phyloP scores from a whole-genome alignment of 2,888 invertebrate genomes.

The Penaeus monodon region DNA sequence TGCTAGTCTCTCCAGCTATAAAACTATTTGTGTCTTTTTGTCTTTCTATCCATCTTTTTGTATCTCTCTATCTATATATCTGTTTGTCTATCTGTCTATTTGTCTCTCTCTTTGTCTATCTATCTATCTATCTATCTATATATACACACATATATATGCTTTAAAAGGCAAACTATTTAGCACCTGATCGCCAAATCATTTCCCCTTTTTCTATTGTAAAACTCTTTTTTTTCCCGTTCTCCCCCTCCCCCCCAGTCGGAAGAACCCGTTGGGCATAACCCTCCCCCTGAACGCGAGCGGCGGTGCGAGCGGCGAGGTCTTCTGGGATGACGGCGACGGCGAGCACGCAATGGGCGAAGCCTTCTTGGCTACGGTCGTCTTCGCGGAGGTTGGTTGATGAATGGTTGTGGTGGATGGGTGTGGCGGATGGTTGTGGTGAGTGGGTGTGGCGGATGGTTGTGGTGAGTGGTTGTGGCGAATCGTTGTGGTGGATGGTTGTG shows the following conservation, averaged over 20 bases:
- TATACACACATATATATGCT: neutral
- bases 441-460: neutral
- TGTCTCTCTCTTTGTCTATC: neutral
- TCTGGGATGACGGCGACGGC: conserved; percentile 64
- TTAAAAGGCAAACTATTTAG: neutral
- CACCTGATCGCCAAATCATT: too few species aligned
- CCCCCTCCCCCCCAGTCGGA: conserved; percentile 30
- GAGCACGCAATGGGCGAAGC: conserved; percentile 47
- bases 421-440: neutral
- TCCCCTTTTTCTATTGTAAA: neutral
- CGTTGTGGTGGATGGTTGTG: too few species aligned
- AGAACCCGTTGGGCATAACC: conserved; percentile 66
- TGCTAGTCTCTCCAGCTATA: too few species aligned
- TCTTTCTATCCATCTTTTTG: too few species aligned
- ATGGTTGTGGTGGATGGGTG: too few species aligned
- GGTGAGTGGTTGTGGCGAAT: too few species aligned
- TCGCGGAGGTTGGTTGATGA: conserved; percentile 15
- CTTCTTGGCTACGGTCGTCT: conserved; percentile 35
- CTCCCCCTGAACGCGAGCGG: conserved; percentile 53
- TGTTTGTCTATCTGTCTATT: neutral
- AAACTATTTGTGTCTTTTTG: neutral
- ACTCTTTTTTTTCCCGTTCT: neutral
- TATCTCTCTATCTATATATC: neutral
- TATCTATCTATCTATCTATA: neutral
- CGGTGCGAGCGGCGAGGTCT: conserved; percentile 63